phyloP scores from a whole-genome alignment of 2,113 vertebrate species.

The Psephotus haematonotus region DNA sequence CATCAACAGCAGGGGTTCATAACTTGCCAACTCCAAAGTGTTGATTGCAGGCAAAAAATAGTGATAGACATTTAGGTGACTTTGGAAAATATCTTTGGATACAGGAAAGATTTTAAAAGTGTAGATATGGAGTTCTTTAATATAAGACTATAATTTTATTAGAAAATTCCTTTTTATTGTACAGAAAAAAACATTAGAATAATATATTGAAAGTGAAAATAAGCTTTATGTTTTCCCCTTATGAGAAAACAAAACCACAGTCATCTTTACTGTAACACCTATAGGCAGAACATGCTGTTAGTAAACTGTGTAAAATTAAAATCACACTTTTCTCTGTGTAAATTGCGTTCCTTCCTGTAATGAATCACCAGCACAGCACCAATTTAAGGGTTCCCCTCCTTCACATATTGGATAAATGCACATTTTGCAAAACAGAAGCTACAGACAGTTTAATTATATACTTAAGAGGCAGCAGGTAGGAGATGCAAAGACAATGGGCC shows the following conservation, averaged over 20 bases:
- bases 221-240: neutral
- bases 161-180: neutral
- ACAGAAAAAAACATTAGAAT: neutral
- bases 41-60: neutral
- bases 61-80: neutral
- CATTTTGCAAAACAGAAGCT: slow-evolving; percentile 36
- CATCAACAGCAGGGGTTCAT: neutral
- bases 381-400: neutral
- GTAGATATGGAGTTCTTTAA: neutral
- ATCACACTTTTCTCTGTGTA: slow-evolving; percentile 42
- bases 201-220: neutral
- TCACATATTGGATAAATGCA: neutral
- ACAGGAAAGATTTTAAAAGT: neutral
- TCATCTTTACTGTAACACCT: slow-evolving; percentile 20
- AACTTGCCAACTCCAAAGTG: neutral
- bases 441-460: neutral
- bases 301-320: slow-evolving; percentile 64
- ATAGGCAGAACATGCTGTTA: slow-evolving; percentile 46
- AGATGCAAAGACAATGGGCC: neutral
- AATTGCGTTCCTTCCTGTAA: slow-evolving; percentile 25
- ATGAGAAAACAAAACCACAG: neutral
- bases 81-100: neutral
- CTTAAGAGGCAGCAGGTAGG: neutral
- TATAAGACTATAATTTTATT: neutral
- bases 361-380: slow-evolving; percentile 48